Evolutionary conservation across 2,888 invertebrate species (phyloP), one percentile per base, ranked within the genome.

Genomic region (Noctua pronuba): DNA sequence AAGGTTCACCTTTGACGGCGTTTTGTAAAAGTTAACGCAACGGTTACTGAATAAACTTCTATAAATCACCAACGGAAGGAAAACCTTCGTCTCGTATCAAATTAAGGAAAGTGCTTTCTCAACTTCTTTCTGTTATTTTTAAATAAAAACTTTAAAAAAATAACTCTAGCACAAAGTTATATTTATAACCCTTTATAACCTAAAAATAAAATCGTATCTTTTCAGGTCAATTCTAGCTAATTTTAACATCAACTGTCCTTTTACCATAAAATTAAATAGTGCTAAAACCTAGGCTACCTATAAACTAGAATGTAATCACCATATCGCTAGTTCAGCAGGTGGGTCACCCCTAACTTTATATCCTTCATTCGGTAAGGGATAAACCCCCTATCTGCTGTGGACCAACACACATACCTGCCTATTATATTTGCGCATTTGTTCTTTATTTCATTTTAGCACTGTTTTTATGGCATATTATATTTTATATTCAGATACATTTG

Each of bases 291-390:
- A 62, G 55, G 13, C 28, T 58, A 52, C 11, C 41, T 41, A 41
- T 71, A 85, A 75, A 83, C 35, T 72, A 60, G 41, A 35, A 62
- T 35, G 58, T 75, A 76, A 73, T 76, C 46, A 69, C 60, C 69
- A 69, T 81, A 83, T 85, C 83, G 21, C 46, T 76, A 69, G 75
- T 85, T 62, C 11, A 13, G 49, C 82, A 72, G 76, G 72, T 60
- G 76, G 28, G 41, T 55, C 41, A 68, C 46, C 10, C 24, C 44
- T 60, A 2, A 35, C 13, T 85, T 76, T 76, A 81, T 69, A 35
- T 60, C 69, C 35, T 8, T 4, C 24, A 81, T 82, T 81, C 7
- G 55, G 46, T 66, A 1, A 0, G 44, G 65, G 68, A 73, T 85
- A 28, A 85, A 24, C 28, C 62, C 58, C 16, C 13, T 73, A 82